These are phyloP conservation scores for Dromaius novaehollandiae DNA, from an alignment of 2,113 vertebrate species.

Conservation along the genomic window DNA sequence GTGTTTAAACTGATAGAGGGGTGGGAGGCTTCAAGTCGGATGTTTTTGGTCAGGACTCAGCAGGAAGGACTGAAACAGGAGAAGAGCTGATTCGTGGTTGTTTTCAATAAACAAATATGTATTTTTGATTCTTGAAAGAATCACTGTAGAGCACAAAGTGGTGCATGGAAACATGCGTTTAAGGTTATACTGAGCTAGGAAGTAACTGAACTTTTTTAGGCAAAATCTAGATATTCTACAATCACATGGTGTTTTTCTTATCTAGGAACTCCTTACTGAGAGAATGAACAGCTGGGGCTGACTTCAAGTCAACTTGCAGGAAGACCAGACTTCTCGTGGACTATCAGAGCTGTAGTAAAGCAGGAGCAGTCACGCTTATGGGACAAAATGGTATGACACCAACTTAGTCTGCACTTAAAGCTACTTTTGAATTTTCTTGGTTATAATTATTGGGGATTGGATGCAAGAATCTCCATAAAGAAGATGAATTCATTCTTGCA, in stretches of 20 bases:
- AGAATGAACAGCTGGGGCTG: too few species aligned
- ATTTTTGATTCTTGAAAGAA: background rate
- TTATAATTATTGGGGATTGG: too few species aligned
- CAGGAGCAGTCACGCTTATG: accelerated
- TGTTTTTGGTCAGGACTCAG: background rate
- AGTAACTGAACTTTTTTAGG: background rate
- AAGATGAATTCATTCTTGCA: background rate
- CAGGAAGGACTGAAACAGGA: too few species aligned
- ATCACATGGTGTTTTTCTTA: background rate
- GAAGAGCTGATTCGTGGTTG: too few species aligned
- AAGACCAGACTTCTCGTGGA: too few species aligned
- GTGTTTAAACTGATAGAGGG: background rate
- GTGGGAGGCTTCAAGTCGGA: too few species aligned
- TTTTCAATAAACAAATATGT: background rate
- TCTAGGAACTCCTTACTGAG: background rate
- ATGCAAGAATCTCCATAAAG: background rate
- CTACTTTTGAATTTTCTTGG: background rate
- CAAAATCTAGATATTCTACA: background rate
- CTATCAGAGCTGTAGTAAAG: background rate
- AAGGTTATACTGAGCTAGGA: background rate
- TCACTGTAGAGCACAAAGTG: background rate
- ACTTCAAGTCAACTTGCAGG: background rate
- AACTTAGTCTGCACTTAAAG: background rate
- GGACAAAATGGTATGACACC: too few species aligned
- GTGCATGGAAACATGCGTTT: too few species aligned